phyloP scores from a whole-genome alignment of 2,888 invertebrate species.

The Caenorhabditis virilis region DNA sequence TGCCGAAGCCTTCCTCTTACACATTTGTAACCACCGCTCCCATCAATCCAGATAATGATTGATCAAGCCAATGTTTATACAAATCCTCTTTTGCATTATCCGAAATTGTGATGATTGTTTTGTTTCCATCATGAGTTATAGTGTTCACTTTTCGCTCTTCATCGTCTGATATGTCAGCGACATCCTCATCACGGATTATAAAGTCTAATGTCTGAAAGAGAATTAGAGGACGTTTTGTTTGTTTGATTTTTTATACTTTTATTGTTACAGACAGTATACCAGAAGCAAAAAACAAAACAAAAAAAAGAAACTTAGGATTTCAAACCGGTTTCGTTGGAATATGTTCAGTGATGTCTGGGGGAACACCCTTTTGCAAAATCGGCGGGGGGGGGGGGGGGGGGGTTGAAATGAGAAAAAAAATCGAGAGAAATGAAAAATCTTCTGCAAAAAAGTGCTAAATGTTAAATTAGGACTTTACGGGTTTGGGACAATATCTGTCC shows the following conservation, averaged over 20 bases:
- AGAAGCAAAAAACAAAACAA: conserved; percentile 34
- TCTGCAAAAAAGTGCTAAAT: too few relatives aligned
- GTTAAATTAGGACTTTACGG: too few relatives aligned
- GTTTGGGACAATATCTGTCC: too few relatives aligned
- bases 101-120: conserved; percentile 33
- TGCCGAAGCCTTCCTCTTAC: conserved; percentile 18
- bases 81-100: conserved; percentile 42
- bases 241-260: conserved; percentile 23
- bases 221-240: neutral
- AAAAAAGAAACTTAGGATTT: conserved; percentile 21
- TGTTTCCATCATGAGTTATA: conserved; percentile 37
- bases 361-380: too few relatives aligned
- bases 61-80: conserved; percentile 60
- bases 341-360: conserved; percentile 9
- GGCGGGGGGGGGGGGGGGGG: too few relatives aligned
- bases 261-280: conserved; percentile 20
- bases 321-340: conserved; percentile 16
- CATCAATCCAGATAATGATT: conserved; percentile 59
- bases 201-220: conserved; percentile 25
- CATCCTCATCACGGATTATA: conserved; percentile 44
- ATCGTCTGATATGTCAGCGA: conserved; percentile 34
- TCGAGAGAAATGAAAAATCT: too few relatives aligned
- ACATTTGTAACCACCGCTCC: conserved; percentile 58
- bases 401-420: too few relatives aligned
- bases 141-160: conserved; percentile 26